phyloP scores from a whole-genome alignment of 2,113 vertebrate species.

The Aramus guarauna region DNA sequence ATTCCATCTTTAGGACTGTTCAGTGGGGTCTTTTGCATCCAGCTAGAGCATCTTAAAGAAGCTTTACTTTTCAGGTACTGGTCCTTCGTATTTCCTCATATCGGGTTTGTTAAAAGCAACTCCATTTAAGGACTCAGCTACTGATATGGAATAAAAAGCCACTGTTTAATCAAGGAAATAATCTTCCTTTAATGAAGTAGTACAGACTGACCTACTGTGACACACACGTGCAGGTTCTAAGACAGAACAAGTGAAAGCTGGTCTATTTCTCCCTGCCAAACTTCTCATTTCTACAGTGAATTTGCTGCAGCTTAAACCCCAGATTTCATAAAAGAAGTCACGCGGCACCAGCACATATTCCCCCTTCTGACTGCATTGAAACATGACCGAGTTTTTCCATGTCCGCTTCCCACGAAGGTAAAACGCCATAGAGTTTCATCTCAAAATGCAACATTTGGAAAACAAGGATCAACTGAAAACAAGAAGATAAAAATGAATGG shows the following conservation, averaged over 20 bases:
- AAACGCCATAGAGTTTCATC: background rate
- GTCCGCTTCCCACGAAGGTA: background rate
- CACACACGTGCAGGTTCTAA: fast-evolving
- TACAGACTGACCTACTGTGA: background rate
- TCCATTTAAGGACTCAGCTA: background rate
- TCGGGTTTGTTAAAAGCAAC: background rate
- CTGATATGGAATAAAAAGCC: background rate
- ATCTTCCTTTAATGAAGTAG: background rate
- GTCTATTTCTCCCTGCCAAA: background rate
- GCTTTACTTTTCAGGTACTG: background rate
- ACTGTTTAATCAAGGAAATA: background rate
- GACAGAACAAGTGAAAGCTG: background rate
- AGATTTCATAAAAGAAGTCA: background rate
- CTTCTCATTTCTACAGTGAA: background rate
- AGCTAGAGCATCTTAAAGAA: background rate
- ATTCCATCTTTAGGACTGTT: background rate
- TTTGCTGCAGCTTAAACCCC: background rate
- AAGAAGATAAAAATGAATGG: background rate
- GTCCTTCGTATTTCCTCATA: background rate
- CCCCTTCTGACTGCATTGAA: background rate
- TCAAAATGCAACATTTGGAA: background rate
- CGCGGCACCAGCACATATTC: background rate
- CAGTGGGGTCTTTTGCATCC: background rate
- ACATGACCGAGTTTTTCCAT: background rate
- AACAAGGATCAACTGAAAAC: background rate